A percentile compares a stretch with the other conserved stretches of the same genome.
These are phyloP conservation scores for Dione vanillae DNA, from an alignment of 2,888 invertebrate genomes.

Conservation along the genomic window DNA sequence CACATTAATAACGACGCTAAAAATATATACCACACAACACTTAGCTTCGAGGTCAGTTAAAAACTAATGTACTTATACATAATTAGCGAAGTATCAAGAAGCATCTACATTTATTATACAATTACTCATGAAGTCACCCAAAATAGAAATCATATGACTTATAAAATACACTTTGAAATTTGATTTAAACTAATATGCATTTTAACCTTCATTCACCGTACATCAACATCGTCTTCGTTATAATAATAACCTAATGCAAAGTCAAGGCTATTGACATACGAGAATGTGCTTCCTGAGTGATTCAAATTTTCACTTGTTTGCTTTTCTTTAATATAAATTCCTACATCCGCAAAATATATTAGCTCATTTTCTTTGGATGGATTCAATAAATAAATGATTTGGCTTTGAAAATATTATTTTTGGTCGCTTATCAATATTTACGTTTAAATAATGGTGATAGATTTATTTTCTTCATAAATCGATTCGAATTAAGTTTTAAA, in stretches of 20 bases:
- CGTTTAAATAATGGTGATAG: constrained; percentile 15
- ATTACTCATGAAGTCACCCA: not conserved
- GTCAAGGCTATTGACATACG: constrained; percentile 34
- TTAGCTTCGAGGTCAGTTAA: no score
- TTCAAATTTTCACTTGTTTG: constrained; percentile 34
- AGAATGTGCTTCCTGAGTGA: constrained; percentile 11
- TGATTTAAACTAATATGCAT: constrained; percentile 3
- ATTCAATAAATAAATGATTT: constrained; percentile 20
- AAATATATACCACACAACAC: no score
- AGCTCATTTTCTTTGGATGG: constrained; percentile 48
- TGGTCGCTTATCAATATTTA: constrained; percentile 22
- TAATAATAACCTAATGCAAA: constrained; percentile 39
- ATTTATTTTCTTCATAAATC: no score
- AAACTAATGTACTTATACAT: no score
- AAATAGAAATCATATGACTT: constrained; percentile 24
- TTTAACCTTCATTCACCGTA: constrained; percentile 6
- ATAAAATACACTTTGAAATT: constrained; percentile 7
- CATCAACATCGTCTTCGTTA: constrained; percentile 35
- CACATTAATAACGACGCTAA: no score
- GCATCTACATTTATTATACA: not conserved
- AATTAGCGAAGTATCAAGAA: constrained; percentile 1
- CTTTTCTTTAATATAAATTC: constrained; percentile 35
- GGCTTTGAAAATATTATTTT: constrained; percentile 18
- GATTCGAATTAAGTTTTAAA: not conserved
- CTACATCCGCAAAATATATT: constrained; percentile 17